A percentile compares a stretch with the other conserved stretches of the same genome.
phyloP scores from a whole-genome alignment of 2,888 invertebrate genomes.

The Torymus tubicola region DNA sequence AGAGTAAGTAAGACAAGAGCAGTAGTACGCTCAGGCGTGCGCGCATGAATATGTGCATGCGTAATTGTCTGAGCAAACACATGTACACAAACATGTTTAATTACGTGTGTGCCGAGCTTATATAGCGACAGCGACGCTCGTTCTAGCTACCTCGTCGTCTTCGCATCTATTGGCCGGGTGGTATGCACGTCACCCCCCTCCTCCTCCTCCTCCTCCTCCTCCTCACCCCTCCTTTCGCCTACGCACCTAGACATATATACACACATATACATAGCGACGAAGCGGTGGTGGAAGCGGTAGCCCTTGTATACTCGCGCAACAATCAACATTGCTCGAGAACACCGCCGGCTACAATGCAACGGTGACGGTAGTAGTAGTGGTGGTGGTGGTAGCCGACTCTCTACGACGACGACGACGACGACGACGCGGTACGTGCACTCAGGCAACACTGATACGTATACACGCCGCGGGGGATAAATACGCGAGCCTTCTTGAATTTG shows the following conservation, averaged over 20 bases:
- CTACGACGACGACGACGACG: too few relatives aligned
- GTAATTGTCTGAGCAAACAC: conserved; percentile 45
- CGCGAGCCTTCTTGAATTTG: conserved; percentile 17
- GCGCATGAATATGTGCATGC: conserved; percentile 52
- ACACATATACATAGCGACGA: too few relatives aligned
- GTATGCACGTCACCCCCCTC: too few relatives aligned
- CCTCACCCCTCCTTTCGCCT: too few relatives aligned
- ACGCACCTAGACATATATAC: too few relatives aligned
- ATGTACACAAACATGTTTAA: conserved; percentile 53
- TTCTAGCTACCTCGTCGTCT: too few relatives aligned
- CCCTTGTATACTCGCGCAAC: conserved; percentile 8
- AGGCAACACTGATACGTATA: not conserved
- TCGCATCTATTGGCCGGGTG: not conserved
- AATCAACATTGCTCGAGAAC: conserved; percentile 8
- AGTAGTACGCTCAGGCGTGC: not conserved
- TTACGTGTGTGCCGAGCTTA: conserved; percentile 42
- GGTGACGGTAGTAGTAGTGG: too few relatives aligned
- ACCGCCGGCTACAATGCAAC: not conserved
- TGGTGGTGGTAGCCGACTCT: too few relatives aligned
- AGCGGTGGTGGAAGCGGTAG: too few relatives aligned
- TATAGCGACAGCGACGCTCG: not conserved
- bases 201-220: too few relatives aligned
- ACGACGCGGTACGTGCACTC: too few relatives aligned
- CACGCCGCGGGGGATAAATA: too few relatives aligned
- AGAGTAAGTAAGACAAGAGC: not conserved